These are phyloP conservation scores for Sylvilagus floridanus DNA, from an alignment of 2,797 vertebrate genomes.

Conservation along the genomic window DNA sequence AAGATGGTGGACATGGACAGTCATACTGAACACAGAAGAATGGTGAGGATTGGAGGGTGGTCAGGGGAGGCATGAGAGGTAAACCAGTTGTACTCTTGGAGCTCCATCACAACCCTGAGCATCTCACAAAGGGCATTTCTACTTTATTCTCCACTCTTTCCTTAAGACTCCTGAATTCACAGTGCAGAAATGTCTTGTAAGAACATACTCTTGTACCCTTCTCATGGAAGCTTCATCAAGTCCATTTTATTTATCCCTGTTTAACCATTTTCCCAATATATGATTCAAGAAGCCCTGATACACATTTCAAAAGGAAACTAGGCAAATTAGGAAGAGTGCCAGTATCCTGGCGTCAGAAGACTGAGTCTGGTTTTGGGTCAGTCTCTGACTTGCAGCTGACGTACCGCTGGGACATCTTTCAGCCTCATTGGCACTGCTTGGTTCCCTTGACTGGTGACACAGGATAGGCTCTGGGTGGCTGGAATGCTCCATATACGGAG, in stretches of 20 bases:
- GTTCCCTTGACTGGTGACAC: not conserved
- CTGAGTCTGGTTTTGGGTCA: not conserved
- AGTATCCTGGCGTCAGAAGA: not conserved
- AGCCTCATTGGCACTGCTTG: not conserved
- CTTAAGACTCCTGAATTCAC: not conserved
- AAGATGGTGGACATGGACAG: not conserved
- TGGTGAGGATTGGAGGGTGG: fast-evolving
- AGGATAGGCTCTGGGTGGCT: not conserved
- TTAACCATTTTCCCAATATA: not conserved
- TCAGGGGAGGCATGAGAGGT: too few species aligned
- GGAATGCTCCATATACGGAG: not conserved
- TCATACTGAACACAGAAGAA: not conserved
- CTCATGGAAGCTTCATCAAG: not conserved
- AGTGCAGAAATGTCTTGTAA: not conserved
- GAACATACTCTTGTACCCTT: not conserved
- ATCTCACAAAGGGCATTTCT: not conserved
- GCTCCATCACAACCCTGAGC: too few species aligned
- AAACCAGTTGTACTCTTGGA: not conserved
- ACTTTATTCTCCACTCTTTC: not conserved
- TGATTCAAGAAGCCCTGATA: not conserved
- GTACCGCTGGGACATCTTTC: not conserved
- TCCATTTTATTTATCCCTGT: not conserved
- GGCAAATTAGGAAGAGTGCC: not conserved
- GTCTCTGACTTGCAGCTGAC: not conserved
- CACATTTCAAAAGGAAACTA: not conserved